These are phyloP conservation scores for Eristalis pertinax DNA, from an alignment of 2,888 invertebrate species.

Conservation along the genomic window DNA sequence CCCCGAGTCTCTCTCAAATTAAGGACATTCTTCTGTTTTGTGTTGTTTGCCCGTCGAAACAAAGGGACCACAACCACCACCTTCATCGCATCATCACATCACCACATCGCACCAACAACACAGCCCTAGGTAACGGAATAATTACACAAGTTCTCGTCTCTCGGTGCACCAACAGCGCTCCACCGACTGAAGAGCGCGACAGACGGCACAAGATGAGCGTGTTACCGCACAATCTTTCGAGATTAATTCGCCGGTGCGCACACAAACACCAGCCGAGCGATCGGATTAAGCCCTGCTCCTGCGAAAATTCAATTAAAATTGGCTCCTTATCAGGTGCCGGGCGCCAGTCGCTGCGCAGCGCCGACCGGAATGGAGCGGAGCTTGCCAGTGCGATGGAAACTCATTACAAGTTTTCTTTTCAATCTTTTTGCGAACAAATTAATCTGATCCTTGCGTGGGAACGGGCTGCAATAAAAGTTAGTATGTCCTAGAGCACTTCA, in stretches of 20 bases:
- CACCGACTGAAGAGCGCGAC: not conserved
- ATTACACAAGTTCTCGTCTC: constrained; percentile 25
- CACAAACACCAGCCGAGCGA: constrained; percentile 32
- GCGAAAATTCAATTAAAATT: constrained; percentile 50
- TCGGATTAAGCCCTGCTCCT: constrained; percentile 34
- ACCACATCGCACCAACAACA: not conserved
- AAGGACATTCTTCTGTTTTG: constrained; percentile 16
- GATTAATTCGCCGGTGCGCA: constrained; percentile 30
- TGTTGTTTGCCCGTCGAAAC: not conserved
- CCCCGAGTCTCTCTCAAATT: not conserved
- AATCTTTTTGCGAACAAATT: not conserved
- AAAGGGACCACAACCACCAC: not conserved
- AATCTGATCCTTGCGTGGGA: not conserved
- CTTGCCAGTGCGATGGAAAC: not conserved
- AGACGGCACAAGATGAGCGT: constrained; percentile 27
- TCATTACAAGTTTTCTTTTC: not conserved
- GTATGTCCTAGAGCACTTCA: not conserved
- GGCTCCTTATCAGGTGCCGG: constrained; percentile 11
- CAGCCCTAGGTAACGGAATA: constrained; percentile 42
- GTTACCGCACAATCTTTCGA: constrained; percentile 33
- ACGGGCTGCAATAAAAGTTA: not conserved
- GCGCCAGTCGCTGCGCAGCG: not conserved
- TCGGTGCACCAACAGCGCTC: not conserved
- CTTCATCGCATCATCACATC: too few species aligned
- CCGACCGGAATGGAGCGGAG: too few species aligned